Percentiles rank a stretch among this genome's conserved stretches.
phyloP scores from a whole-genome alignment of 2,797 vertebrate genomes.

The Helicolenus hilgendorfi region DNA sequence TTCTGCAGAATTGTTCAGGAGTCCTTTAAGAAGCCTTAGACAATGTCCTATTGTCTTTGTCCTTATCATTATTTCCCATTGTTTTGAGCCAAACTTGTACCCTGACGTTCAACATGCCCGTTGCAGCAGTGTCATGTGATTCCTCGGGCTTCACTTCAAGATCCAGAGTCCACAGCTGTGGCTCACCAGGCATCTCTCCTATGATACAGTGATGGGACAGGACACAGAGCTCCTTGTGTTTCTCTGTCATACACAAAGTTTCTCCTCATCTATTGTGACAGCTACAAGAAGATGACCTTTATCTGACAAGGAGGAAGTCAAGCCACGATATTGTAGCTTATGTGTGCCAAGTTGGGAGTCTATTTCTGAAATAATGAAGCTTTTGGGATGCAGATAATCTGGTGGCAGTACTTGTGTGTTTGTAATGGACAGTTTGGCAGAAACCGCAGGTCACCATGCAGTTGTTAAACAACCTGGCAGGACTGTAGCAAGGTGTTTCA shows the following conservation, averaged over 20 bases:
- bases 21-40: background rate
- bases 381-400: background rate
- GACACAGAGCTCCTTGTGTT: conserved; percentile 41
- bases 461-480: conserved; percentile 44
- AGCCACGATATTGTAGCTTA: background rate
- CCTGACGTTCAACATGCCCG: background rate
- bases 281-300: conserved; percentile 46
- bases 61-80: background rate
- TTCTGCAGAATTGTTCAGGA: background rate
- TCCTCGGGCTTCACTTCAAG: conserved; percentile 31
- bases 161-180: conserved; percentile 47
- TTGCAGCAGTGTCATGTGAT: conserved; percentile 12
- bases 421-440: background rate
- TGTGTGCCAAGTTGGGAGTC: background rate
- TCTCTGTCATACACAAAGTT: conserved; percentile 40
- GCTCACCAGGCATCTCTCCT: conserved; percentile 35
- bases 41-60: background rate
- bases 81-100: background rate
- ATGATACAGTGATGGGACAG: conserved; percentile 29
- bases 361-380: conserved; percentile 8
- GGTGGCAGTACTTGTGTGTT: background rate
- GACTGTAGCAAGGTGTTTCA: conserved; percentile 57
- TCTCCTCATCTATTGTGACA: conserved; percentile 55
- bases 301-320: conserved; percentile 21
- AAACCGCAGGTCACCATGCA: background rate